phyloP scores from a whole-genome alignment of 2,888 invertebrate genomes.

The Maniola hyperantus region DNA sequence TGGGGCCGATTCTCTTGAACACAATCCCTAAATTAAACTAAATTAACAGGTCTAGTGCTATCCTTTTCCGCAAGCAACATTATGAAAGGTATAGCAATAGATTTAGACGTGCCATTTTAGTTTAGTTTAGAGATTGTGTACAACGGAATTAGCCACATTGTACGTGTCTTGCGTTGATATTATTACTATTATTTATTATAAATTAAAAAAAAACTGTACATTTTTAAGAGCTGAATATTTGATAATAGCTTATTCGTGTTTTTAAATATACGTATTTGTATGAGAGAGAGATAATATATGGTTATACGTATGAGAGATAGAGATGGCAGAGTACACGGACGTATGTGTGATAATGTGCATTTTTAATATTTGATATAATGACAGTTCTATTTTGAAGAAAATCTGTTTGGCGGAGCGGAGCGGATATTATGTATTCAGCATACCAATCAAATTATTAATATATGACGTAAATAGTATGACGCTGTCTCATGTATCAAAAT shows the following conservation, averaged over 20 bases:
- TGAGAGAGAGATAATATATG: not conserved
- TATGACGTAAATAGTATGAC: no score
- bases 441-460: no score
- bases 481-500: no score
- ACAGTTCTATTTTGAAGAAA: slow-evolving; percentile 15
- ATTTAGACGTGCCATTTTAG: no score
- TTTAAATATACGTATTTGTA: slow-evolving; percentile 19
- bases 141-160: no score
- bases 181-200: slow-evolving; percentile 29
- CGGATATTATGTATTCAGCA: slow-evolving; percentile 13
- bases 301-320: slow-evolving; percentile 4
- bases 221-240: slow-evolving; percentile 23
- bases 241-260: slow-evolving; percentile 28
- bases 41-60: no score
- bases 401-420: slow-evolving; percentile 13
- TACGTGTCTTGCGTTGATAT: not conserved
- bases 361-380: slow-evolving; percentile 10
- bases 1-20: no score
- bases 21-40: no score
- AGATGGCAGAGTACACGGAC: not conserved
- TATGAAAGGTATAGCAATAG: no score
- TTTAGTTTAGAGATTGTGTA: no score
- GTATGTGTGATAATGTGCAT: slow-evolving; percentile 7
- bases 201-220: slow-evolving; percentile 19
- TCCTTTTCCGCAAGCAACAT: no score